Conservation (phyloP, 2,797 vertebrate species). For the Rallus crepitans region DNA sequence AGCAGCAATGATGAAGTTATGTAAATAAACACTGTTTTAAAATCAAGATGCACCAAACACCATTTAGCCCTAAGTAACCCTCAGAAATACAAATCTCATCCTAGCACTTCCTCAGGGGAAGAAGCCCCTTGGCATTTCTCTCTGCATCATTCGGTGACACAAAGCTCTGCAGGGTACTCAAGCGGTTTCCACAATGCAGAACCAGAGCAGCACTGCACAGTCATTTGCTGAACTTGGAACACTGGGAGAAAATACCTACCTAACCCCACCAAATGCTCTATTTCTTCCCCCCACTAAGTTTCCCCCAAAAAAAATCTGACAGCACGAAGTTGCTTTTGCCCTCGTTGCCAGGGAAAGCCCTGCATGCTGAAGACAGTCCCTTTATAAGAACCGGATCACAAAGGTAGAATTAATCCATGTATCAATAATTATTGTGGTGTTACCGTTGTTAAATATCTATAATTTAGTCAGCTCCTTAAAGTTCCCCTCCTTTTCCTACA, state of each 20-base stretch:
- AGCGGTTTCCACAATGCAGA: background rate
- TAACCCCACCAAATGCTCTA: background rate
- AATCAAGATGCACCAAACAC: background rate
- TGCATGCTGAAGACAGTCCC: background rate
- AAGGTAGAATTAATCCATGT: background rate
- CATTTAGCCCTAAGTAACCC: background rate
- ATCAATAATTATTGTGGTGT: background rate
- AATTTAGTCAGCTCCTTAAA: background rate
- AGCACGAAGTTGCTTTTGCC: background rate
- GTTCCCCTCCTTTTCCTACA: background rate
- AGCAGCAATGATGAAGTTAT: background rate
- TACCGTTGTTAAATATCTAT: background rate
- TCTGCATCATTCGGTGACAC: background rate
- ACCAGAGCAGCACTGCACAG: background rate
- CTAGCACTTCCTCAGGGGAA: background rate
- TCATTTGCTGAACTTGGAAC: background rate
- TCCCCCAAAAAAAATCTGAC: background rate
- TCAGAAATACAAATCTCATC: background rate
- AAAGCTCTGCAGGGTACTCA: background rate
- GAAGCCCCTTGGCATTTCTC: background rate
- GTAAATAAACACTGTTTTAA: background rate
- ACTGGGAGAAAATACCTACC: background rate
- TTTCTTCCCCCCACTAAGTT: background rate
- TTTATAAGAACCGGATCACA: background rate
- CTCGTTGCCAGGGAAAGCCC: background rate